phyloP scores from a whole-genome alignment of 2,888 invertebrate species.

The Eilema griseolum region DNA sequence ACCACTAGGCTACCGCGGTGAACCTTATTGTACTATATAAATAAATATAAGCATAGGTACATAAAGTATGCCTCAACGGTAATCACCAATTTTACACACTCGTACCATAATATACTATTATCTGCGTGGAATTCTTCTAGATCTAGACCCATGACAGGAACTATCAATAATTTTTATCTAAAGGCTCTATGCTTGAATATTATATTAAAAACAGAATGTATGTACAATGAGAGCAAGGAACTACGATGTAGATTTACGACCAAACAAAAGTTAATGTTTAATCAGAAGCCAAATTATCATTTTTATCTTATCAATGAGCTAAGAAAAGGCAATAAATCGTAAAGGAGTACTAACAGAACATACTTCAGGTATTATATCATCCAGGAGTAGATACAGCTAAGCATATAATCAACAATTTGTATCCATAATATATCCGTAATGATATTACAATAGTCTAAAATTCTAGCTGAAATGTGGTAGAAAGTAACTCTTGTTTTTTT shows the following conservation, averaged over 20 bases:
- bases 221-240: background rate
- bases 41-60: background rate
- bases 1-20: no score
- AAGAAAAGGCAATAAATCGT: constrained; percentile 4
- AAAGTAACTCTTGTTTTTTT: no score
- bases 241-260: background rate
- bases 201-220: background rate
- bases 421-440: no score
- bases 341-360: background rate
- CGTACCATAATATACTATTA: no score
- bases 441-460: no score
- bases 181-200: background rate
- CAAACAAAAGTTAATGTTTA: constrained; percentile 4
- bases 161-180: background rate
- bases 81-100: no score
- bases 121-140: no score
- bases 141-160: background rate
- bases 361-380: background rate
- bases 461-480: no score
- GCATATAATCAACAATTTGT: no score
- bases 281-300: constrained; percentile 4
- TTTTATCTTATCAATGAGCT: constrained; percentile 8
- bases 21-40: background rate
- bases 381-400: no score
- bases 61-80: no score